These are phyloP conservation scores for Bombus confusus DNA, from an alignment of 1,140 invertebrate genomes.

Conservation along the genomic window DNA sequence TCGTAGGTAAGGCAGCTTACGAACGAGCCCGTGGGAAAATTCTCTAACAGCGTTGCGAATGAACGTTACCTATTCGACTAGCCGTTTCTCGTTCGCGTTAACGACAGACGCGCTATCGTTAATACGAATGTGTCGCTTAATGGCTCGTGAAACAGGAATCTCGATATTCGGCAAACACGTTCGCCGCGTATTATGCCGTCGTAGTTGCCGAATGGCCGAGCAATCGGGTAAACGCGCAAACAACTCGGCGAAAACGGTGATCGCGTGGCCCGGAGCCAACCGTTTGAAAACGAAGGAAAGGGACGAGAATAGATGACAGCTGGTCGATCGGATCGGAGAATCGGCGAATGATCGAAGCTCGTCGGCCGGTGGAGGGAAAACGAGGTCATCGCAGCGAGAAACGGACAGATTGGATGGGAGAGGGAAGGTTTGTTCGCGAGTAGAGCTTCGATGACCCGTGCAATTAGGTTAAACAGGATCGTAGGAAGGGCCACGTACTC, in stretches of 20 bases:
- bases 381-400: background rate
- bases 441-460: background rate
- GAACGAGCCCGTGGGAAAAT: background rate
- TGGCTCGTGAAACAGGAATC: background rate
- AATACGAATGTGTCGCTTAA: background rate
- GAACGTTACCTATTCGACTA: background rate
- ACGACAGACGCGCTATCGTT: background rate
- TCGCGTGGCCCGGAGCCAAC: background rate
- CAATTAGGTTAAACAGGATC: conserved; percentile 3
- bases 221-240: background rate
- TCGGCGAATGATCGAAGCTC: background rate
- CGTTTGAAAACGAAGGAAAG: background rate
- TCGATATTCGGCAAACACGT: background rate
- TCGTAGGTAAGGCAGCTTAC: no score
- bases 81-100: background rate
- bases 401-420: background rate
- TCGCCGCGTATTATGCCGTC: background rate
- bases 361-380: background rate
- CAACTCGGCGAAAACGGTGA: background rate
- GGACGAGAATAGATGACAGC: background rate
- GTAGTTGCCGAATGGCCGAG: background rate
- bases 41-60: background rate
- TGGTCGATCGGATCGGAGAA: background rate
- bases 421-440: no score
- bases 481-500: background rate